Percentiles rank a stretch among this genome's conserved stretches.
phyloP scores from a whole-genome alignment of 2,113 vertebrate genomes.

The Callaeas wilsoni region DNA sequence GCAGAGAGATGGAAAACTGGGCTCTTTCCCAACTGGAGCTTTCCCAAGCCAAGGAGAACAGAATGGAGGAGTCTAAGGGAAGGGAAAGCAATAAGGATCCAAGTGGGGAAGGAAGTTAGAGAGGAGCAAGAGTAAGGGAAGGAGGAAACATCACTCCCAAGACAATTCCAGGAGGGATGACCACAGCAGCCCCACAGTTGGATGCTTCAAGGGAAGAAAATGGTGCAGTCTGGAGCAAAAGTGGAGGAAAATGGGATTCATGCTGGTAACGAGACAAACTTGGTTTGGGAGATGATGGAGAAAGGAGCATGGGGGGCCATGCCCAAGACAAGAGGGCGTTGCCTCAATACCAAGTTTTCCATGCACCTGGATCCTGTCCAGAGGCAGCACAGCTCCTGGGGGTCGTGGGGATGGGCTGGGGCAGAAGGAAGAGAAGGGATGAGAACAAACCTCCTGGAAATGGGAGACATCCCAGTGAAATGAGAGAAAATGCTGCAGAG shows the following conservation, averaged over 20 bases:
- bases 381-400: not conserved
- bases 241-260: not conserved
- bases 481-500: not conserved
- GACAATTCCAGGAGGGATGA: not conserved
- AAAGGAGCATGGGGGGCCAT: accelerated
- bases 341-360: not conserved
- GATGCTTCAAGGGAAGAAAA: not conserved
- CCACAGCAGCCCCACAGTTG: not conserved
- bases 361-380: no score
- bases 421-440: not conserved
- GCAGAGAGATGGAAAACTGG: constrained; percentile 58
- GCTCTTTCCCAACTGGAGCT: constrained; percentile 49
- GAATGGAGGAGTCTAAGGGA: not conserved
- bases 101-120: not conserved
- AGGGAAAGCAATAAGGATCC: not conserved
- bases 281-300: not conserved
- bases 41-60: constrained; percentile 44
- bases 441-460: not conserved
- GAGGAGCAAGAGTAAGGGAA: not conserved
- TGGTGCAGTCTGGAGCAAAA: not conserved
- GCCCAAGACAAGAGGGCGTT: not conserved
- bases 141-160: not conserved
- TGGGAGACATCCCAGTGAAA: not conserved
- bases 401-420: not conserved
- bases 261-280: not conserved